Percentiles rank a stretch among this genome's conserved stretches.
These are phyloP conservation scores for Notocelia uddmanniana DNA, from an alignment of 2,888 invertebrate genomes.

Conservation along the genomic window DNA sequence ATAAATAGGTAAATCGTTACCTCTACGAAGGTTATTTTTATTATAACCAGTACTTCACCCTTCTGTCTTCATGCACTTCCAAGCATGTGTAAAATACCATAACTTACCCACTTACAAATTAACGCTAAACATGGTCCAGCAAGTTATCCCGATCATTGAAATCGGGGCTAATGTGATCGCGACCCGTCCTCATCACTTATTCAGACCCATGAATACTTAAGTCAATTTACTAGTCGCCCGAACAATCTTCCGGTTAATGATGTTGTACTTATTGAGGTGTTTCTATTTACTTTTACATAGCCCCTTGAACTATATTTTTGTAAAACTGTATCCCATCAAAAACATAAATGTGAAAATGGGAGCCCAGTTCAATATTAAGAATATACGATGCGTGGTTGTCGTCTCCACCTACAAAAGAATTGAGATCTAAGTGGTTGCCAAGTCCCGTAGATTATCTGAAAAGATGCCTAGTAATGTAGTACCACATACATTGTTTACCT, in stretches of 20 bases:
- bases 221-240: slow-evolving; percentile 71
- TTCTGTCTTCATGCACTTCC: background rate
- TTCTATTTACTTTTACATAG: slow-evolving; percentile 12
- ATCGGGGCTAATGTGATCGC: slow-evolving; percentile 72
- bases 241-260: slow-evolving; percentile 68
- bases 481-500: too few species aligned
- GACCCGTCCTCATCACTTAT: slow-evolving; percentile 73
- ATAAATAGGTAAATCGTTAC: background rate
- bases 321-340: too few species aligned
- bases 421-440: too few species aligned
- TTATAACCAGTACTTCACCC: too few species aligned
- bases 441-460: too few species aligned
- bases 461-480: too few species aligned
- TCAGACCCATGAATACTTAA: slow-evolving; percentile 80
- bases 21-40: background rate
- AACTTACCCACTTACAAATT: slow-evolving; percentile 18
- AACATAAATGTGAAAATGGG: too few species aligned
- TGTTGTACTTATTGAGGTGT: slow-evolving; percentile 64
- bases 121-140: slow-evolving; percentile 43
- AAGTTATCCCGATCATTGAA: slow-evolving; percentile 74
- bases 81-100: background rate
- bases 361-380: too few species aligned
- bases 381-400: too few species aligned
- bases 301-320: background rate
- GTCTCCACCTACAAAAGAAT: too few species aligned